Evolutionary conservation across 2,888 invertebrate species (phyloP).

Genomic region (Hesperia comma): DNA sequence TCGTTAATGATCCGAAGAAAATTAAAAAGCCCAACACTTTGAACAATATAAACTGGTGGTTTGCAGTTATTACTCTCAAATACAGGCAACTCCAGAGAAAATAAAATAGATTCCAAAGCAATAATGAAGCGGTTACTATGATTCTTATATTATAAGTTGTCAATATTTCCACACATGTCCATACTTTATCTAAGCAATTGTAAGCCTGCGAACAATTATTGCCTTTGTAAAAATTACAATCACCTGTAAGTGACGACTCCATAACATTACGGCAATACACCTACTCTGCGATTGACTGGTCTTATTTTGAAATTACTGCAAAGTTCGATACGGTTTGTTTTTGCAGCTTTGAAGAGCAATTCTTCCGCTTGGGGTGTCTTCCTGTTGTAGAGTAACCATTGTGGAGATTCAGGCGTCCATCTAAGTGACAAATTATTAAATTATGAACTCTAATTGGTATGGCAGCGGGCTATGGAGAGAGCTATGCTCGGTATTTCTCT

Average conservation of each 20-base stretch:
- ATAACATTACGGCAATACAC: slow-evolving; percentile 56
- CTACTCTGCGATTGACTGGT: slow-evolving; percentile 74
- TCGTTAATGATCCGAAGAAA: slow-evolving; percentile 55
- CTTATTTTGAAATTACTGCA: slow-evolving; percentile 74
- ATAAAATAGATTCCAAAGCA: slow-evolving; percentile 63
- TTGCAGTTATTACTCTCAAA: slow-evolving; percentile 57
- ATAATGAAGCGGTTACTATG: slow-evolving; percentile 49
- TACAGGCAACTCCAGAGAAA: slow-evolving; percentile 67
- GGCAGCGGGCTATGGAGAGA: too few relatives aligned
- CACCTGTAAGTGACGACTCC: background rate
- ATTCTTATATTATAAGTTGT: slow-evolving; percentile 63
- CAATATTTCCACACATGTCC: slow-evolving; percentile 62
- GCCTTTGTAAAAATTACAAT: background rate
- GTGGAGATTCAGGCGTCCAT: slow-evolving; percentile 76
- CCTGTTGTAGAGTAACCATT: slow-evolving; percentile 70
- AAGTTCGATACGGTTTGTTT: slow-evolving; percentile 60
- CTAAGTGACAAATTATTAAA: slow-evolving; percentile 46
- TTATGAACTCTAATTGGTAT: background rate
- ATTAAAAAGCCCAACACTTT: slow-evolving; percentile 54
- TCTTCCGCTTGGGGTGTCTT: slow-evolving; percentile 65
- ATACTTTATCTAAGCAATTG: slow-evolving; percentile 64
- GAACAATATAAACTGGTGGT: slow-evolving; percentile 47
- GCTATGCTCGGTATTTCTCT: too few relatives aligned
- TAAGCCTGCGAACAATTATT: slow-evolving; percentile 65
- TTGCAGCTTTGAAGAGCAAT: slow-evolving; percentile 61